A percentile compares a stretch with the other conserved stretches of the same genome.
Conservation (phyloP, 1,140 invertebrate genomes). For the Drosophila subpulchrella region DNA sequence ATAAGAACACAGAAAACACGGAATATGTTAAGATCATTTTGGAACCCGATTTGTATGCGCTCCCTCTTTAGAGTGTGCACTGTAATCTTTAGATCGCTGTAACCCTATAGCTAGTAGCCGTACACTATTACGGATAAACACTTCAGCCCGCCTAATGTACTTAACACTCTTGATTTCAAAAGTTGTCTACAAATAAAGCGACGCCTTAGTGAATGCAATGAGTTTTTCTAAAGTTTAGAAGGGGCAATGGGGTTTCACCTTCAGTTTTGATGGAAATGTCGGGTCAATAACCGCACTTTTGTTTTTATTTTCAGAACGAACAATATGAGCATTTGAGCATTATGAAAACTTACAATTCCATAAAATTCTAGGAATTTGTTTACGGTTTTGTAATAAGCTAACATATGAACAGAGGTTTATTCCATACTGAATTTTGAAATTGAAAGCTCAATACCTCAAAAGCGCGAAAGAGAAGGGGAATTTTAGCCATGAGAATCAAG, state of each 20-base stretch:
- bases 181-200: slow-evolving; percentile 67
- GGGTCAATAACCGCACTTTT: not conserved
- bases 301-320: not conserved
- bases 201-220: slow-evolving; percentile 31
- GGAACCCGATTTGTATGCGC: not conserved
- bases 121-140: slow-evolving; percentile 46
- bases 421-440: not conserved
- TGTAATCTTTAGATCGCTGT: slow-evolving; percentile 67
- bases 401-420: no score
- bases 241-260: not conserved
- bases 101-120: slow-evolving; percentile 55
- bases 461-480: no score
- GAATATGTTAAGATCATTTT: not conserved
- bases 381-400: not conserved
- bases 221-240: not conserved
- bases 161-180: slow-evolving; percentile 57
- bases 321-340: not conserved
- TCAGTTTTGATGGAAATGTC: not conserved
- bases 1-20: not conserved
- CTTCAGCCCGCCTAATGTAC: slow-evolving; percentile 63
- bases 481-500: no score
- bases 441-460: no score
- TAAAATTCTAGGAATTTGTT: not conserved
- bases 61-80: not conserved
- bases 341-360: not conserved